These are phyloP conservation scores for Eulithis testata DNA, from an alignment of 2,888 invertebrate species.

Conservation along the genomic window DNA sequence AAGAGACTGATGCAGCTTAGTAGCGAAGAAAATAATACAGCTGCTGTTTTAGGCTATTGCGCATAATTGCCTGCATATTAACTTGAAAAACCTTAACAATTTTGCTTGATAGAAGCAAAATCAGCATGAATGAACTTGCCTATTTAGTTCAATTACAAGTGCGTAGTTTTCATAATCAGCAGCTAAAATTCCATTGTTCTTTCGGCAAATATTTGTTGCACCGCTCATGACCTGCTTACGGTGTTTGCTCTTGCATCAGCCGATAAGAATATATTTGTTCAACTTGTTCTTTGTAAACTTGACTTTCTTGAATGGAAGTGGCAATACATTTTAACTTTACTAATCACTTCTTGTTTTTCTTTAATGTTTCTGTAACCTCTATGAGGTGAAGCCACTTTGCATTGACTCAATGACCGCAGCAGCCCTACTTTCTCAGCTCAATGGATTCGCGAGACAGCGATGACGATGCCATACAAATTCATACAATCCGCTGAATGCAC, in stretches of 20 bases:
- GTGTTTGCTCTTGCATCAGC: conserved; percentile 41
- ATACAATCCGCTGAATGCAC: conserved; percentile 51
- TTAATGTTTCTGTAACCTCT: too few relatives aligned
- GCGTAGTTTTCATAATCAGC: conserved; percentile 34
- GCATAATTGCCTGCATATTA: too few relatives aligned
- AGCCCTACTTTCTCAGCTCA: conserved; percentile 55
- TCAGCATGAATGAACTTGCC: conserved; percentile 2
- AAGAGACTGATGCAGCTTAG: too few relatives aligned
- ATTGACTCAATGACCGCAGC: conserved; percentile 23
- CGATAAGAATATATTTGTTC: conserved; percentile 50
- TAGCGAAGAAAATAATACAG: too few relatives aligned
- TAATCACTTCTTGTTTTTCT: too few relatives aligned
- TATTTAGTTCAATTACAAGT: conserved; percentile 12
- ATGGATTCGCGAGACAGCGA: conserved; percentile 58
- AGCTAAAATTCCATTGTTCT: conserved; percentile 52
- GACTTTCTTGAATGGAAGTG: conserved; percentile 21
- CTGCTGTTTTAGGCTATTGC: too few relatives aligned
- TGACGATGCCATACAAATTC: conserved; percentile 41
- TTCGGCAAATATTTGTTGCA: conserved; percentile 51
- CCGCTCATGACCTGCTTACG: conserved; percentile 54
- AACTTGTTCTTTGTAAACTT: conserved; percentile 30
- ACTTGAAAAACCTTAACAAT: too few relatives aligned
- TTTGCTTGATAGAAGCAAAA: neutral
- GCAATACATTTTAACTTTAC: conserved; percentile 2
- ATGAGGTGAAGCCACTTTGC: too few relatives aligned